Base-by-base conservation (phyloP, 2,888 invertebrate genomes). In the Keiferia lycopersicella region DNA sequence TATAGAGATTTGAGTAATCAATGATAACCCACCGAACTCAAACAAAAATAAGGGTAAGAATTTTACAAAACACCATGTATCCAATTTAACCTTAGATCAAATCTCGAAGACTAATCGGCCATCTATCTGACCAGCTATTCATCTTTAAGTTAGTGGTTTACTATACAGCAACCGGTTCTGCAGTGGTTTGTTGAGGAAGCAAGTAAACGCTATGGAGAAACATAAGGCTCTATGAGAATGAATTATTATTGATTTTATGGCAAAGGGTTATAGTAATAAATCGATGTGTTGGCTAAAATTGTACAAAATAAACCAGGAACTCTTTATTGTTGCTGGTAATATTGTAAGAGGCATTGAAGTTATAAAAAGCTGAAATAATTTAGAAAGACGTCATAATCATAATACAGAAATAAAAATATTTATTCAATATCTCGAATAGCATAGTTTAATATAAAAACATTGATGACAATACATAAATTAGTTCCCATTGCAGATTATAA, bases 61-160 rank as follows among this genome's bases (percentile, higher is more conserved):
- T 62, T 65, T 64, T 51, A 64, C 68, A n/a, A n/a, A 26, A 56
- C 56, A 56, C 56, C 56, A 16, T 56, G 56, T 56, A 56, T 34
- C 16, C 30, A 34, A 56, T 16, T 22, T 67, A 66, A 70, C 66
- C 73, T 73, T 69, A 76, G 82, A 83, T 82, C 74, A 64, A 71
- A 86, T 86, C 84, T 79, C 62, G 61, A 80, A 83, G 82, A 84
- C 79, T 82, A 83, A 85, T 83, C 77, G 81, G 71, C 76, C 76
- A 80, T 81, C 81, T 80, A 76, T 82, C 79, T 78, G 20, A 48
- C 61, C 22, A 26, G 34, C 22, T 61, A 61, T 61, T 48, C 50
- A 61, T 50, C 39, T 26, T 51, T 39, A 22, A 56, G 51, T 39
- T 51, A 51, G 50, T 50, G n/a, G 60, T 39, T 45, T 45, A 60